Conservation (phyloP, 2,113 vertebrate species). For the Burhinus bistriatus region DNA sequence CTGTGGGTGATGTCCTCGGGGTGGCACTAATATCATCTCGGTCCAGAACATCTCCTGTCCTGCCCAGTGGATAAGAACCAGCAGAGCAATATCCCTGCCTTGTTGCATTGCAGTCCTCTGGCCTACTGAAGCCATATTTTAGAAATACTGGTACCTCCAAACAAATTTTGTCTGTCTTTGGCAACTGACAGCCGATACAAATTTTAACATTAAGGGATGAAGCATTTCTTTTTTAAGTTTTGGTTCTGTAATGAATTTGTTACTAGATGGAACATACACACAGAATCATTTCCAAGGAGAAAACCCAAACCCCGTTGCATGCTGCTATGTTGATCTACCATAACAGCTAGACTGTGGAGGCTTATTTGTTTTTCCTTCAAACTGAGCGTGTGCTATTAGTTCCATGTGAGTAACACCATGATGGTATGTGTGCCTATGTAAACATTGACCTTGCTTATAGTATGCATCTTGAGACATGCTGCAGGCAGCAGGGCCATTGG, state of each 20-base stretch:
- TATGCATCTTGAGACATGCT: rapidly evolving
- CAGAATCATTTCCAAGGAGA: background rate
- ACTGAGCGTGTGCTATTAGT: background rate
- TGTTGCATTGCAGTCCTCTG: rapidly evolving
- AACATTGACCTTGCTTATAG: background rate
- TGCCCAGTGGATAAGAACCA: rapidly evolving
- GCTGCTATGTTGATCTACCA: rapidly evolving
- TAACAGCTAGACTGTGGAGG: background rate
- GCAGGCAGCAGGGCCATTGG: rapidly evolving
- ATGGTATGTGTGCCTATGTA: background rate
- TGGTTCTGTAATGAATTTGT: background rate
- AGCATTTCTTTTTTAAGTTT: background rate
- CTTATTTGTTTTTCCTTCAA: background rate
- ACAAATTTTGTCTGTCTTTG: background rate
- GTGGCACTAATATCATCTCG: background rate
- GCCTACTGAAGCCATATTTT: background rate
- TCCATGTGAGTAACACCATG: rapidly evolving
- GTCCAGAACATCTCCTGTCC: background rate
- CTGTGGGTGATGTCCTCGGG: rapidly evolving
- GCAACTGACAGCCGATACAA: background rate
- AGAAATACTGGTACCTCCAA: background rate
- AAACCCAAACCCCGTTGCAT: background rate
- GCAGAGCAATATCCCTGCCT: background rate
- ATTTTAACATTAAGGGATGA: background rate
- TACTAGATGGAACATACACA: rapidly evolving